phyloP scores from a whole-genome alignment of 30 jellyfish, hydroid and myxozoan species.

The Kudoa iwatai region DNA sequence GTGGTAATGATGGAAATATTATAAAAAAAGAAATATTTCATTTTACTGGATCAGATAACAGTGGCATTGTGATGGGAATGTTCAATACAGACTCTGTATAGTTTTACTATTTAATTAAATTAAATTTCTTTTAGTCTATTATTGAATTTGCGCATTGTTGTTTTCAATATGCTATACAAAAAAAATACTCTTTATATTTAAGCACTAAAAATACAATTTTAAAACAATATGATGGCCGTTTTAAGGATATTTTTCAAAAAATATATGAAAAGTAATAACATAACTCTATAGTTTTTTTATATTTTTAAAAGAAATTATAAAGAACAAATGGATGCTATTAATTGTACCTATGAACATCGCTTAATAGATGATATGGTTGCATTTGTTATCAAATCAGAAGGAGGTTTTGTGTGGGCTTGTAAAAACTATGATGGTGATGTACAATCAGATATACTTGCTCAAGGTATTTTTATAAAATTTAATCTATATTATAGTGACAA shows the following conservation, averaged over 20 bases:
- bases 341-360: slow-evolving; percentile 76
- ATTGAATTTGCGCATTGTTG: slow-evolving; percentile 86
- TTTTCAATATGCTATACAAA: slow-evolving; percentile 36
- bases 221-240: slow-evolving; percentile 73
- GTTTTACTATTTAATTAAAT: no score
- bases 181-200: slow-evolving; percentile 71
- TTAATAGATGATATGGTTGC: slow-evolving; percentile 97
- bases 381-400: slow-evolving; percentile 40
- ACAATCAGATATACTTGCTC: slow-evolving; percentile 83
- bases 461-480: no score
- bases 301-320: slow-evolving; percentile 17
- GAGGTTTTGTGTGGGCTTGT: slow-evolving; percentile 88
- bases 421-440: slow-evolving; percentile 95
- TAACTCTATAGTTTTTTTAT: no score
- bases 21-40: not conserved
- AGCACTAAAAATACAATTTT: slow-evolving; percentile 79
- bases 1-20: no score
- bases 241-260: slow-evolving; percentile 58
- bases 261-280: slow-evolving; percentile 61
- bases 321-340: slow-evolving; percentile 29
- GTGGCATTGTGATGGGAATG: slow-evolving; percentile 91
- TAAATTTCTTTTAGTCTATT: slow-evolving; percentile 9
- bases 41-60: slow-evolving; percentile 3
- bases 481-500: no score
- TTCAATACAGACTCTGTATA: slow-evolving; percentile 54